phyloP scores from a whole-genome alignment of 2,888 invertebrate genomes.

The Anorthoa munda region DNA sequence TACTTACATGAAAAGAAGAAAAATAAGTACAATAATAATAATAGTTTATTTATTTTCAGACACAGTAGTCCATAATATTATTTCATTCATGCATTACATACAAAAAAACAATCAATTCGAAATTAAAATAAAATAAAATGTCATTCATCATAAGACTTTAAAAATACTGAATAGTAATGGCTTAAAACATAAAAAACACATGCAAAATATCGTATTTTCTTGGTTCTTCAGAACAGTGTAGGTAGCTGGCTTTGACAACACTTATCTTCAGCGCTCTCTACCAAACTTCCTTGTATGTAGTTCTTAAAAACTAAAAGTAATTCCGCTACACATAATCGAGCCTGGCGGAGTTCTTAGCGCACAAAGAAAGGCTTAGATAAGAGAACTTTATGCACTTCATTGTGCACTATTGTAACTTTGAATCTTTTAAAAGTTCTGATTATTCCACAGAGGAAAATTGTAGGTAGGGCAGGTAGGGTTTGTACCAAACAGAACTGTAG shows the following conservation, averaged over 20 bases:
- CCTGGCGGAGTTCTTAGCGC: constrained; percentile 46
- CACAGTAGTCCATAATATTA: too few species aligned
- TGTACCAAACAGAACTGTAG: not conserved
- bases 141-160: too few species aligned
- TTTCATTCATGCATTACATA: too few species aligned
- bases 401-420: constrained; percentile 37
- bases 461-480: not conserved
- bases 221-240: not conserved
- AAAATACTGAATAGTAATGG: too few species aligned
- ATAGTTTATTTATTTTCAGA: too few species aligned
- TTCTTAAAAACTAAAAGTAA: constrained; percentile 42
- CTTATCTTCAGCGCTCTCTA: not conserved
- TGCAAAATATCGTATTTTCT: not conserved
- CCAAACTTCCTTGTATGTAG: constrained; percentile 12
- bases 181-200: too few species aligned
- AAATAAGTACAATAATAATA: too few species aligned
- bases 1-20: too few species aligned
- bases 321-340: constrained; percentile 47
- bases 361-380: constrained; percentile 57
- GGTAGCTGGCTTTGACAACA: not conserved
- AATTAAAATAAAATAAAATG: too few species aligned
- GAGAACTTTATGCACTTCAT: constrained; percentile 50
- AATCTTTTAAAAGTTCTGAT: constrained; percentile 48
- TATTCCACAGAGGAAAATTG: constrained; percentile 27
- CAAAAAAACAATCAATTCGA: too few species aligned